Evolutionary conservation across 1,140 invertebrate species (phyloP), one percentile per base, ranked within the genome.

Genomic region (Dreissena rostriformis): DNA sequence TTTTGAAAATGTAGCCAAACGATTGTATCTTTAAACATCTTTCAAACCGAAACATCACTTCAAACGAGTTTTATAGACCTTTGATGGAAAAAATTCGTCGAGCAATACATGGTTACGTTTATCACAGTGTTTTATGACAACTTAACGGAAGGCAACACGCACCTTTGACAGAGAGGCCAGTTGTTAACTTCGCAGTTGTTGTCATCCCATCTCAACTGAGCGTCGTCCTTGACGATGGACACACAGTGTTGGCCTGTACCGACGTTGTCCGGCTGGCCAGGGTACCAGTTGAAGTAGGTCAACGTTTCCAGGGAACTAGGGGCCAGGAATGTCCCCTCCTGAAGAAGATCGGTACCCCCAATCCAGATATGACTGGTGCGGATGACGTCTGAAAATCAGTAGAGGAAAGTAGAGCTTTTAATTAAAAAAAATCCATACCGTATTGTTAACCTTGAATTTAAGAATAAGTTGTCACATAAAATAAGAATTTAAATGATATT

Each of bases 171-270:
- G 24, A 82, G 29, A 0, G 79, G 66, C 53, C 22, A 82, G 71
- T 74, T 74, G 1, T 66, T 55, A 8, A 74, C 79, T 49, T 82
- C 79, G 49, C 79, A 82, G 7, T 15, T 6, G 22, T 74, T 82
- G 24, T 80, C 78, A 61, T 80, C 78, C 78, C 78, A 72, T 61
- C 61, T n/a, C 6, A 80, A 24, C 19, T 39, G 28, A 39, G 14
- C 67, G n/a, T 28, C n/a, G 24, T 74, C 61, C 14, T 22, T 67
- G 61, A 82, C 73, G 14, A 82, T 74, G 14, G 70, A 53, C 14
- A 82, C 22, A n/a, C 79, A 82, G 19, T 82, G 79, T 66, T 82
- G 79, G 51, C 79, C 79, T 15, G 39, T 24, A n/a, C n/a, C n/a
- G 5, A 82, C 22, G 53, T 82, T 82, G 61, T 82, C 79, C 6